These are phyloP conservation scores for Nerophis ophidion DNA, from an alignment of 2,113 vertebrate genomes.

Conservation along the genomic window DNA sequence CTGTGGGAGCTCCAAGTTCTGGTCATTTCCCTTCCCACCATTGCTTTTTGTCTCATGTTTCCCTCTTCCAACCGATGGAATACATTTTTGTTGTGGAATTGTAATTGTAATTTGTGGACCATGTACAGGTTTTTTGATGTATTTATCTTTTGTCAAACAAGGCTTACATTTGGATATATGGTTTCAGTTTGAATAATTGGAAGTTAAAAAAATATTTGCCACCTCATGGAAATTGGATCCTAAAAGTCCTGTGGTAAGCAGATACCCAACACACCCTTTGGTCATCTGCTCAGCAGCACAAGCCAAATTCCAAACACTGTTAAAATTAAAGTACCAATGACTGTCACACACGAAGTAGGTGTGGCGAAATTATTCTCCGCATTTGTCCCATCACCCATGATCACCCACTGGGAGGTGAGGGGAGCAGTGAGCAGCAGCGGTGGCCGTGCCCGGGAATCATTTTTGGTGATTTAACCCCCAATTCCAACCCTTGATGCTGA, in stretches of 20 bases:
- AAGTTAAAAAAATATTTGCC: slow-evolving; percentile 1
- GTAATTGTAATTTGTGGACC: slow-evolving; percentile 34
- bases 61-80: slow-evolving; percentile 19
- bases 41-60: slow-evolving; percentile 1
- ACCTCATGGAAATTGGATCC: neutral
- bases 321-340: no score
- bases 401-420: no score
- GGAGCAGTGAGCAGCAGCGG: no score
- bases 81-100: slow-evolving; percentile 21
- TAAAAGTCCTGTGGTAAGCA: neutral
- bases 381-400: no score
- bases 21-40: slow-evolving; percentile 41
- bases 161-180: slow-evolving; percentile 2
- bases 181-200: neutral
- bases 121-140: slow-evolving; percentile 12
- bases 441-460: no score
- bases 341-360: no score
- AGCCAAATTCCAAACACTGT: no score
- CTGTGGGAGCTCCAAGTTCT: slow-evolving; percentile 39
- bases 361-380: no score
- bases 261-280: neutral
- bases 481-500: no score
- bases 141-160: slow-evolving; percentile 1
- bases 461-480: no score
- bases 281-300: neutral